A percentile compares a stretch with the other conserved stretches of the same genome.
phyloP scores from a whole-genome alignment of 2,113 vertebrate genomes.

The Gavialis gangeticus region DNA sequence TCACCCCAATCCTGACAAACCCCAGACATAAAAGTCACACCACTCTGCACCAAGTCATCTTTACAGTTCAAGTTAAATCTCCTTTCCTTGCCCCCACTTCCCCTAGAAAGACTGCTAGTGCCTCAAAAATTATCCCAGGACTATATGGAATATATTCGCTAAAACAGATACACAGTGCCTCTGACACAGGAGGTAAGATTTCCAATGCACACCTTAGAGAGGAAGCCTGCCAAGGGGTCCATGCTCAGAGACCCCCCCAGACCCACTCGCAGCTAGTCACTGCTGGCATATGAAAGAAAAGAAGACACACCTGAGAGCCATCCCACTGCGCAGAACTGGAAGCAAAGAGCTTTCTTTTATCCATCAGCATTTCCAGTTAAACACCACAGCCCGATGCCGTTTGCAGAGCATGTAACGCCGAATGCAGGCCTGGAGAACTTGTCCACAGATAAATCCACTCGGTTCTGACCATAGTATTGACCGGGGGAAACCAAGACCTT shows the following conservation, averaged over 20 bases:
- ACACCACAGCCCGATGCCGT: background rate
- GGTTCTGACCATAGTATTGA: background rate
- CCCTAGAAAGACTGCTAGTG: background rate
- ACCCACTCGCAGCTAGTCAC: background rate
- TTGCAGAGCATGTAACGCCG: too few species aligned
- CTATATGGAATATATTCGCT: background rate
- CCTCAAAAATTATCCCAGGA: background rate
- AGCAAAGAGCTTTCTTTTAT: background rate
- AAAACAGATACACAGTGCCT: background rate
- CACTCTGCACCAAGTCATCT: background rate
- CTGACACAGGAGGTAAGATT: background rate
- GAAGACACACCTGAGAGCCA: background rate
- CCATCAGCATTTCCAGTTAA: background rate
- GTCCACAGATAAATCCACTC: background rate
- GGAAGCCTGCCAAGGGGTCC: too few species aligned
- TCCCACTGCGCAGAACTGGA: background rate
- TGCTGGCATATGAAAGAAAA: background rate
- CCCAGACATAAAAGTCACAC: background rate
- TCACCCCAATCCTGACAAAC: background rate
- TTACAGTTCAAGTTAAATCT: background rate
- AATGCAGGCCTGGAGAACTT: background rate
- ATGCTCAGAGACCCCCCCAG: background rate
- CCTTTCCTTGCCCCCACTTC: background rate
- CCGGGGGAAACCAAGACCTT: background rate
- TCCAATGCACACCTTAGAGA: background rate